Evolutionary conservation across 1,140 invertebrate genomes (phyloP).

Genomic region (Brachionus koreanus): DNA sequence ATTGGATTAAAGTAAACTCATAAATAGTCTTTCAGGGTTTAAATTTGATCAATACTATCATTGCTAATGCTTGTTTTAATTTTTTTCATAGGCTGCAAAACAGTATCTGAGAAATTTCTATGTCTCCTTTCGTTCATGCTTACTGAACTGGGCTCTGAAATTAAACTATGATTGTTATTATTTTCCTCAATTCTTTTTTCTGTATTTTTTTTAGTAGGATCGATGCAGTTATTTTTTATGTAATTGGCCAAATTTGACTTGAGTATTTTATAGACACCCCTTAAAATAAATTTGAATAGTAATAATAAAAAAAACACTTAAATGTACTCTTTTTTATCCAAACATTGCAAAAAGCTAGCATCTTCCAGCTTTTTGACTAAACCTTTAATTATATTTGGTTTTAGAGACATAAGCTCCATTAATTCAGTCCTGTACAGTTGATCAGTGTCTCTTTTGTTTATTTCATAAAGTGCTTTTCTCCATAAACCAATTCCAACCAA

Average conservation of each 20-base stretch:
- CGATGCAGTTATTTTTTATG: not conserved
- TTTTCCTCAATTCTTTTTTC: not conserved
- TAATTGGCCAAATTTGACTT: not conserved
- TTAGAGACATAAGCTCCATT: not conserved
- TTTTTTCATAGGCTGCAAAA: not conserved
- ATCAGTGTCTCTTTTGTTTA: not conserved
- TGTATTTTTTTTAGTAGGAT: not conserved
- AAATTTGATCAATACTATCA: not conserved
- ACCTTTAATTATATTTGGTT: not conserved
- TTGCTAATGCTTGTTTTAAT: constrained; percentile 18
- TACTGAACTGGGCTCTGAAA: not conserved
- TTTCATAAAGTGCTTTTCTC: not conserved
- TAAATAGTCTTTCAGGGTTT: not conserved
- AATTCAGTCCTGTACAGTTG: not conserved
- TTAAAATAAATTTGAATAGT: not conserved
- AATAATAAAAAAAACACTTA: not conserved
- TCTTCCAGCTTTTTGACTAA: constrained; percentile 2
- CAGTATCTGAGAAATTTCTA: not conserved
- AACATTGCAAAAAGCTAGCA: not conserved
- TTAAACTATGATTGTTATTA: not conserved
- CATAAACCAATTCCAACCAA: not conserved
- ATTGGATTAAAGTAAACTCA: too few species aligned
- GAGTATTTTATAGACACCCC: not conserved
- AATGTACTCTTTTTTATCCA: constrained; percentile 19
- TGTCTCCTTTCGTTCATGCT: not conserved